Evolutionary conservation across 2,797 vertebrate genomes (phyloP).

Genomic region (Myripristis murdjan): DNA sequence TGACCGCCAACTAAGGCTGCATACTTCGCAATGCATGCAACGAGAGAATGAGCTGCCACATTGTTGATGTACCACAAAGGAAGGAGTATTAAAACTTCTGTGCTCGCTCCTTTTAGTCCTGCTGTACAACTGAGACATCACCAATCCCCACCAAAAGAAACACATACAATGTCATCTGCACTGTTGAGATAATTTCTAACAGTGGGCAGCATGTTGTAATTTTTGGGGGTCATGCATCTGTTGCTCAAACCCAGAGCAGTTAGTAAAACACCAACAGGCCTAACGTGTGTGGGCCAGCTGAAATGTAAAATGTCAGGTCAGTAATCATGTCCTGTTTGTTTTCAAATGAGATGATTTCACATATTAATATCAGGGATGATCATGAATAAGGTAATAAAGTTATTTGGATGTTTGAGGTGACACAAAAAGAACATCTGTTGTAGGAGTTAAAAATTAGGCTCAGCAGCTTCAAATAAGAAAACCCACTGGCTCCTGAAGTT

Average conservation of each 20-base stretch:
- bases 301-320: too few relatives aligned
- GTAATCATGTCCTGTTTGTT: too few relatives aligned
- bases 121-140: background rate
- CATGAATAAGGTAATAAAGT: background rate
- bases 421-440: background rate
- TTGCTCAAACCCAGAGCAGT: background rate
- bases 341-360: background rate
- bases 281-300: too few relatives aligned
- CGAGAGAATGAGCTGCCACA: background rate
- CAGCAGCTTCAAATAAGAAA: background rate
- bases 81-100: background rate
- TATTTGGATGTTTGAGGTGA: background rate
- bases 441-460: background rate
- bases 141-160: background rate
- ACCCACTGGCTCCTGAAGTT: background rate
- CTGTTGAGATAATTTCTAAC: background rate
- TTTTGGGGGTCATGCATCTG: too few relatives aligned
- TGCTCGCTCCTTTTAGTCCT: background rate
- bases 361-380: background rate
- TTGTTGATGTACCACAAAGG: background rate
- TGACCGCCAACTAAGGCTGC: background rate
- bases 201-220: background rate
- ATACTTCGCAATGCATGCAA: background rate
- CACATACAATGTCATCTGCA: background rate
- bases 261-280: background rate